Conservation (phyloP, 1,140 invertebrate species). For the Bacillus rossius region DNA sequence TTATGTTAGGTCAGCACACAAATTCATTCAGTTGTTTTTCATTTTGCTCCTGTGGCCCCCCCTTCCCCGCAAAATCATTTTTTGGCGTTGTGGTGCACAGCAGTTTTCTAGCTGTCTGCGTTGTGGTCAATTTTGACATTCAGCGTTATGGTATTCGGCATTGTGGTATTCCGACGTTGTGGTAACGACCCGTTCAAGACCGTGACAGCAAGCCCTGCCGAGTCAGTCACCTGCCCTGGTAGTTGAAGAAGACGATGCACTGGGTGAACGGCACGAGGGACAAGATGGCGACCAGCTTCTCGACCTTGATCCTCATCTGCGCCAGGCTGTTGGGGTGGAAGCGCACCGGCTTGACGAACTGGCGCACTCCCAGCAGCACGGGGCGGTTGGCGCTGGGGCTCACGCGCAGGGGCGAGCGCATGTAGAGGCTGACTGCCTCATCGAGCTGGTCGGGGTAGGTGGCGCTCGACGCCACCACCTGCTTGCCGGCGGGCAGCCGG, state of each 20-base stretch:
- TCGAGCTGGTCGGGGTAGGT: constrained; percentile 82
- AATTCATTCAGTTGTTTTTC: too few relatives aligned
- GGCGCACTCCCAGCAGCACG: constrained; percentile 68
- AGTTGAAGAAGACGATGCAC: constrained; percentile 87
- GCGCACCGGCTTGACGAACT: constrained; percentile 58
- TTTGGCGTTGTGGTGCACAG: too few relatives aligned
- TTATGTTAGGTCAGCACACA: too few relatives aligned
- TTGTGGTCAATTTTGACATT: too few relatives aligned
- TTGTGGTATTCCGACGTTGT: too few relatives aligned
- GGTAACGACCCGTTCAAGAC: too few relatives aligned
- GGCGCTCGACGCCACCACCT: constrained; percentile 89
- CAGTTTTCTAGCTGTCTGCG: too few relatives aligned
- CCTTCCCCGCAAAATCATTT: too few relatives aligned
- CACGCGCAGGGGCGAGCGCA: constrained; percentile 71
- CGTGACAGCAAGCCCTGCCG: too few relatives aligned
- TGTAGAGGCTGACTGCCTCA: constrained; percentile 65
- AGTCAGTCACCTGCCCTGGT: constrained; percentile 73
- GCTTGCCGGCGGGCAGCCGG: constrained; percentile 67
- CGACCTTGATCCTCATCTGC: constrained; percentile 57
- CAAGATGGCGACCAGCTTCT: constrained; percentile 65
- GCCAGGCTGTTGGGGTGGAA: constrained; percentile 49
- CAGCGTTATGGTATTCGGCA: too few relatives aligned
- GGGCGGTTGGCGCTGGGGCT: constrained; percentile 51
- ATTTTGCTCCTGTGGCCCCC: too few relatives aligned
- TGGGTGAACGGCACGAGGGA: constrained; percentile 73